Percentiles rank a stretch among this genome's conserved stretches.
phyloP scores from a whole-genome alignment of 1,140 invertebrate genomes.

The Drosophila quadrilineata region DNA sequence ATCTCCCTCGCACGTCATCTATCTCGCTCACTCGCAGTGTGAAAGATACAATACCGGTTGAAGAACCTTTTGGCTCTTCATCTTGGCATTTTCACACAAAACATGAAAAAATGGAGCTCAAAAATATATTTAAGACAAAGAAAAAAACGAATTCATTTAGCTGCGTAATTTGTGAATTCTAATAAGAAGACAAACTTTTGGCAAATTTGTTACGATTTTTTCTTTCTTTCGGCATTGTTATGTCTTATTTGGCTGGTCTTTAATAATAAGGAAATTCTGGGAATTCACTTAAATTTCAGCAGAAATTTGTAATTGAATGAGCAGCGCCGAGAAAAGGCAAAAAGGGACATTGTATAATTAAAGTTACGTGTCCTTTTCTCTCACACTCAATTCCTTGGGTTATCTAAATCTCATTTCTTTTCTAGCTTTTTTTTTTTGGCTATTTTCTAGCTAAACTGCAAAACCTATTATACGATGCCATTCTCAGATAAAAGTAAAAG shows the following conservation, averaged over 20 bases:
- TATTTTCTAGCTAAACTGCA: conserved; percentile 63
- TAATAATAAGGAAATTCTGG: neutral
- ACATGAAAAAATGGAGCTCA: too few species aligned
- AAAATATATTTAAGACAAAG: too few species aligned
- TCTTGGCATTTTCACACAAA: conserved; percentile 10
- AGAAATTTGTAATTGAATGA: neutral
- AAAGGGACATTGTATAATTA: conserved; percentile 49
- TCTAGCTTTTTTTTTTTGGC: conserved; percentile 23
- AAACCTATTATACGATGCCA: conserved; percentile 68
- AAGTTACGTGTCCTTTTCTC: conserved; percentile 43
- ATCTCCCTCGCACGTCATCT: neutral
- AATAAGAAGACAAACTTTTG: conserved; percentile 14
- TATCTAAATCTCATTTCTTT: conserved; percentile 9
- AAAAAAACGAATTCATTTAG: conserved; percentile 53
- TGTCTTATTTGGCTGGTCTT: too few species aligned
- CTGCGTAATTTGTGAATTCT: conserved; percentile 47
- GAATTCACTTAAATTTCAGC: neutral
- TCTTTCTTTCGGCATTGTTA: too few species aligned
- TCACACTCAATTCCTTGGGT: conserved; percentile 42
- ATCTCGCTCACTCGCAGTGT: too few species aligned
- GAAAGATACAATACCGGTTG: neutral
- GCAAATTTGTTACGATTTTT: conserved; percentile 25
- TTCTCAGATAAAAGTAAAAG: conserved; percentile 71
- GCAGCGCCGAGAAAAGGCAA: too few species aligned
- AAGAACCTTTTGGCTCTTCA: conserved; percentile 16